Evolutionary conservation across 2,113 vertebrate genomes (phyloP).

Genomic region (Morone saxatilis): DNA sequence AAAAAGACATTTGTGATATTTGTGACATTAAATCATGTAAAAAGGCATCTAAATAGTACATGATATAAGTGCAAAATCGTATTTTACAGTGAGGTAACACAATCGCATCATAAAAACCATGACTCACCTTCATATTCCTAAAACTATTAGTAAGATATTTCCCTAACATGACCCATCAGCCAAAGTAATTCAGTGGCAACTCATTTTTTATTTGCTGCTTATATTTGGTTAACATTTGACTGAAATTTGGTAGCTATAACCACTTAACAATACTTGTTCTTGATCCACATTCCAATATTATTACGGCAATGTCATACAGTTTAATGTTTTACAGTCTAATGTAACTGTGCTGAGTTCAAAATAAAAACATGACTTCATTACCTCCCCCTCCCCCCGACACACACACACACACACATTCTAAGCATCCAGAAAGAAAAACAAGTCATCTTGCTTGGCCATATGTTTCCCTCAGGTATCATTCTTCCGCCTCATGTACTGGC

Average conservation of each 20-base stretch:
- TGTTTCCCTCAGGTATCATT: constrained; percentile 40
- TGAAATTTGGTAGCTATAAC: constrained; percentile 47
- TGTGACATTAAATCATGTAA: constrained; percentile 68
- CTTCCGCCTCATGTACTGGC: neutral
- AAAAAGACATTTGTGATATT: constrained; percentile 65
- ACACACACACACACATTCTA: constrained; percentile 46
- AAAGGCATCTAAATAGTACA: constrained; percentile 80
- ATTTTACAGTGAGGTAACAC: constrained; percentile 84
- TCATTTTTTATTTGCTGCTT: constrained; percentile 33
- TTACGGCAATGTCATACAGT: constrained; percentile 40
- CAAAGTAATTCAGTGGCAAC: constrained; percentile 35
- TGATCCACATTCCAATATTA: constrained; percentile 38
- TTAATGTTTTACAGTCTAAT: constrained; percentile 44
- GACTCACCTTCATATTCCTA: constrained; percentile 55
- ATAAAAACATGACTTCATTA: constrained; percentile 54
- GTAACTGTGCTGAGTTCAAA: constrained; percentile 56
- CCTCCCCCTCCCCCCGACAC: neutral
- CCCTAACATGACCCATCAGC: constrained; percentile 40
- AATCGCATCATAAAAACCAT: constrained; percentile 70
- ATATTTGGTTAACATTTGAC: constrained; percentile 54
- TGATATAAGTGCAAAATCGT: constrained; percentile 83
- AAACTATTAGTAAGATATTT: constrained; percentile 59
- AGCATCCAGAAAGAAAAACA: constrained; percentile 54
- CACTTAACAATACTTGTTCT: constrained; percentile 39
- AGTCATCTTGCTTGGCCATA: constrained; percentile 42